phyloP scores from a whole-genome alignment of 2,888 invertebrate species.

The Andrena praecox region DNA sequence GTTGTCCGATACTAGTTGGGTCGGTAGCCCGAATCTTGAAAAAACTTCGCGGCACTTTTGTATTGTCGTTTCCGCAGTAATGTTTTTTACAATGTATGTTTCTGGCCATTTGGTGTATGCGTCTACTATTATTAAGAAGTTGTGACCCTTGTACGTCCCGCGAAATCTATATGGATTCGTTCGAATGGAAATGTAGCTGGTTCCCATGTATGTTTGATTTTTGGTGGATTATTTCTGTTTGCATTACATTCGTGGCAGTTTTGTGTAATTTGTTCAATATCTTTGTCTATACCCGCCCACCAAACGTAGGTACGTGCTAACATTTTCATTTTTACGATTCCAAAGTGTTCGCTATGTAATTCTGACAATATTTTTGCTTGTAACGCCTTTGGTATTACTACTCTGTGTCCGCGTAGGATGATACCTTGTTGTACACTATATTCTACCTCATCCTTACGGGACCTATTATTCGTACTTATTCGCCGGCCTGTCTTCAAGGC shows the following conservation, averaged over 20 bases:
- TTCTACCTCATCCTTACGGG: neutral
- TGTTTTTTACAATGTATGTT: constrained; percentile 5
- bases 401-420: neutral
- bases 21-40: constrained; percentile 42
- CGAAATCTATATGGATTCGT: constrained; percentile 27
- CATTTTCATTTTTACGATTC: constrained; percentile 31
- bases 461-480: neutral
- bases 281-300: constrained; percentile 36
- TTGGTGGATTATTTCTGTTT: constrained; percentile 13
- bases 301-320: constrained; percentile 36
- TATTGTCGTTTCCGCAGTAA: constrained; percentile 9
- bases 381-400: constrained; percentile 10
- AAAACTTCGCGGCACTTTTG: constrained; percentile 34
- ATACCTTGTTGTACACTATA: constrained; percentile 1
- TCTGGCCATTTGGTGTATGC: constrained; percentile 21
- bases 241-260: constrained; percentile 31
- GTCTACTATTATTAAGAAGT: constrained; percentile 20
- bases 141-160: constrained; percentile 7
- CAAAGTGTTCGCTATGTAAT: constrained; percentile 10
- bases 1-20: constrained; percentile 38
- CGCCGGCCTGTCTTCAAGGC: neutral
- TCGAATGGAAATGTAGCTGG: constrained; percentile 21
- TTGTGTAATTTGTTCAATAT: constrained; percentile 33
- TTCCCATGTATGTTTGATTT: constrained; percentile 36
- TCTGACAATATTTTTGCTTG: neutral